Conservation (phyloP, 2,888 invertebrate species). For the Sinopyrophorus schimmeli region DNA sequence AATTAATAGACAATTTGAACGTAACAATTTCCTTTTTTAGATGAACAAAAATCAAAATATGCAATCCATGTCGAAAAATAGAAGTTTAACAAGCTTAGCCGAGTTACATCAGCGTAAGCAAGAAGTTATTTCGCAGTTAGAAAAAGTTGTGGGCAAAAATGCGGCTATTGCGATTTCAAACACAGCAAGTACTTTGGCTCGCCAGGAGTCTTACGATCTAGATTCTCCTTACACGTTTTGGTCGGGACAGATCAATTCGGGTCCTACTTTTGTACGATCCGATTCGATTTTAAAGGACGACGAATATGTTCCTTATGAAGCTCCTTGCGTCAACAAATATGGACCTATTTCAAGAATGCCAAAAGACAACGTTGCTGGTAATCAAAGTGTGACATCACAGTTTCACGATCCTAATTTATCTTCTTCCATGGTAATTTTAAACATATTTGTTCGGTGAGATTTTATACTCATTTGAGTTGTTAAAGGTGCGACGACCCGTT, state of each 20-base stretch:
- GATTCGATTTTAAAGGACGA: slow-evolving; percentile 64
- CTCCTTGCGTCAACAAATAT: slow-evolving; percentile 67
- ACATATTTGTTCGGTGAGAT: slow-evolving; percentile 2
- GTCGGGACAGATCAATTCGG: slow-evolving; percentile 44
- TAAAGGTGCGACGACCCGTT: slow-evolving; percentile 55
- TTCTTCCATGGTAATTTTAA: slow-evolving; percentile 46
- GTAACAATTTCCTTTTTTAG: slow-evolving; percentile 12
- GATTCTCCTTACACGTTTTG: slow-evolving; percentile 53
- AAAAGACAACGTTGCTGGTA: slow-evolving; percentile 41
- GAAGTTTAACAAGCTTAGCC: slow-evolving; percentile 59
- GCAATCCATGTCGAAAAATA: slow-evolving; percentile 38
- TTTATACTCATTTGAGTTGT: slow-evolving; percentile 10
- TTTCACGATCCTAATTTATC: slow-evolving; percentile 48
- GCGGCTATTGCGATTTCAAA: slow-evolving; percentile 53
- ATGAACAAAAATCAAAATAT: slow-evolving; percentile 44
- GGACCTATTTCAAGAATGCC: slow-evolving; percentile 67
- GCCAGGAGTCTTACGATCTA: slow-evolving; percentile 48
- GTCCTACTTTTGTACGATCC: slow-evolving; percentile 56
- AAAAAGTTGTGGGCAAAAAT: slow-evolving; percentile 62
- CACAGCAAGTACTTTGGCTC: slow-evolving; percentile 51
- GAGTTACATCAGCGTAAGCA: slow-evolving; percentile 64
- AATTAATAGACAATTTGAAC: no score
- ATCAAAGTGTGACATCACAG: slow-evolving; percentile 42
- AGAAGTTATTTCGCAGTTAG: slow-evolving; percentile 64
- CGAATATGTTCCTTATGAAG: slow-evolving; percentile 69